phyloP scores from a whole-genome alignment of 2,113 vertebrate species.

The Hemicordylus capensis region DNA sequence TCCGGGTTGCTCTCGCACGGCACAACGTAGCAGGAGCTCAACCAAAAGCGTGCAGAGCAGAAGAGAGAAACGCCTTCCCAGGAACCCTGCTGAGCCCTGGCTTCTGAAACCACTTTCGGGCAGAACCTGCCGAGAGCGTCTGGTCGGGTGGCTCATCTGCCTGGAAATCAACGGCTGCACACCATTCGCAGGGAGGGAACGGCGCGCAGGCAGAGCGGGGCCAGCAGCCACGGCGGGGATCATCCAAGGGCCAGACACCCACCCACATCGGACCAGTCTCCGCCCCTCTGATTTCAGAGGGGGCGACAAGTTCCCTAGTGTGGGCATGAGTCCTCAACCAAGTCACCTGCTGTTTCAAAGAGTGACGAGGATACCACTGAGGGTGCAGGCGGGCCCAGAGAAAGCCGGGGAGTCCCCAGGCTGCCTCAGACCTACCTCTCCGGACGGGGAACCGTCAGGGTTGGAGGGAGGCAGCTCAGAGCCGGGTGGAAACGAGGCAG shows the following conservation, averaged over 20 bases:
- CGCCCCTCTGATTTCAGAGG: constrained; percentile 1
- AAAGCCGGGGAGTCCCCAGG: neutral
- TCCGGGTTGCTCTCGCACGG: neutral
- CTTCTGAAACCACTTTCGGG: neutral
- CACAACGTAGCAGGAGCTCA: constrained; percentile 50
- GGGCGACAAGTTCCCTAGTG: neutral
- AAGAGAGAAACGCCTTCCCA: constrained; percentile 22
- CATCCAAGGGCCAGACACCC: neutral
- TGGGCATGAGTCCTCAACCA: constrained; percentile 1
- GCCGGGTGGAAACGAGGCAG: constrained; percentile 75
- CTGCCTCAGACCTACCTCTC: constrained; percentile 81
- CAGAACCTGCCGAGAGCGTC: no score
- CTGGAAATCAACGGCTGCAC: no score
- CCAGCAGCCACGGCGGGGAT: no score
- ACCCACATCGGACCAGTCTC: neutral
- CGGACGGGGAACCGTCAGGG: constrained; percentile 78
- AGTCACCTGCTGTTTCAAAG: constrained; percentile 13
- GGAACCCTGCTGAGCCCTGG: no score
- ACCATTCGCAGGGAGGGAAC: no score
- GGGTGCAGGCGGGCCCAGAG: neutral
- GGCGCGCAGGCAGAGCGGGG: no score
- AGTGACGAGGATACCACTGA: neutral
- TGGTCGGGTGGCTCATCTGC: no score
- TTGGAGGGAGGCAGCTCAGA: constrained; percentile 74
- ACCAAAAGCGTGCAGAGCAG: constrained; percentile 52